Evolutionary conservation across 2,113 vertebrate genomes (phyloP).

Genomic region (Trogon surrucura): DNA sequence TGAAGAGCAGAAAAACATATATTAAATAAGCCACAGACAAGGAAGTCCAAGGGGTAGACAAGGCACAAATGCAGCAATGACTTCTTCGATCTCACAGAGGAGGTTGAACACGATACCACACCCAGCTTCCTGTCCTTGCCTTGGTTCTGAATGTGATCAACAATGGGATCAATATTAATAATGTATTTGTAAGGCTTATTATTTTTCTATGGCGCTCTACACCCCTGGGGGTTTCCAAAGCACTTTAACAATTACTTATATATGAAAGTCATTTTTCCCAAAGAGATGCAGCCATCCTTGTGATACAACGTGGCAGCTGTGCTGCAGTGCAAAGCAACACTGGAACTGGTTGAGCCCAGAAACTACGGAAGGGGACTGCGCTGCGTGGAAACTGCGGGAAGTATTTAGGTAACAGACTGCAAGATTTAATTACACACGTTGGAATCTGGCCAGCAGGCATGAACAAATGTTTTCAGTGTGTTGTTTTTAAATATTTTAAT

Average conservation of each 20-base stretch:
- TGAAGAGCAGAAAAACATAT: neutral
- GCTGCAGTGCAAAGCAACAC: neutral
- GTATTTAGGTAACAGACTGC: slow-evolving; percentile 60
- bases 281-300: slow-evolving; percentile 50
- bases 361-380: neutral
- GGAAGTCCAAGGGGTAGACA: neutral
- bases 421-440: slow-evolving; percentile 61
- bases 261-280: slow-evolving; percentile 41
- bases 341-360: neutral
- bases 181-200: slow-evolving; percentile 33
- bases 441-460: slow-evolving; percentile 41
- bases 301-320: slow-evolving; percentile 46
- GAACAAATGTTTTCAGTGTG: slow-evolving; percentile 63
- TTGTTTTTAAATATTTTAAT: slow-evolving; percentile 68
- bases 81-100: neutral
- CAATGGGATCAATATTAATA: neutral
- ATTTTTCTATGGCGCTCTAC: slow-evolving; percentile 34
- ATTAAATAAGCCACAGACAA: neutral
- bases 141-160: neutral
- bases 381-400: neutral
- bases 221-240: neutral
- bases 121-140: neutral
- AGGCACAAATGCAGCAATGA: neutral
- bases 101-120: neutral
- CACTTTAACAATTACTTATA: slow-evolving; percentile 64